Evolutionary conservation across 2,797 vertebrate species (phyloP).

Genomic region (Acanthornis magna): DNA sequence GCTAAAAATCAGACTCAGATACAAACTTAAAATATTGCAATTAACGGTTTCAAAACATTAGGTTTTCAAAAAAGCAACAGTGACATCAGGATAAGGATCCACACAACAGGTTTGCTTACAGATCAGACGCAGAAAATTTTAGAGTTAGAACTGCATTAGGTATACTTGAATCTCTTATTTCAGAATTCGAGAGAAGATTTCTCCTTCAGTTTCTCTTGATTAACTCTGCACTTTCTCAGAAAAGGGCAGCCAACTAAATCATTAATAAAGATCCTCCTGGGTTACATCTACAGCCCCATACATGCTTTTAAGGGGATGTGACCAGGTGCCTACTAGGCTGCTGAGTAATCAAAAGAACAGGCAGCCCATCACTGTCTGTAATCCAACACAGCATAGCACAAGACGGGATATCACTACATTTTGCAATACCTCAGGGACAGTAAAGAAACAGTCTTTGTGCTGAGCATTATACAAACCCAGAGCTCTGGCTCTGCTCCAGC

Average conservation of each 20-base stretch:
- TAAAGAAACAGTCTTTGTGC: neutral
- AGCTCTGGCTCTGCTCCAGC: neutral
- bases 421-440: neutral
- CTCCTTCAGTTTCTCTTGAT: neutral
- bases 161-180: neutral
- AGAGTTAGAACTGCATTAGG: neutral
- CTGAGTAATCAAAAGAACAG: neutral
- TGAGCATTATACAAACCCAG: neutral
- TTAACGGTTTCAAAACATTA: neutral
- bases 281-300: neutral
- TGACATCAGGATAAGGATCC: neutral
- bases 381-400: neutral
- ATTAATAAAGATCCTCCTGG: neutral
- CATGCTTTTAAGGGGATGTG: rapidly evolving
- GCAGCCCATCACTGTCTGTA: neutral
- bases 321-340: neutral
- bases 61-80: neutral
- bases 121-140: neutral
- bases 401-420: neutral
- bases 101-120: neutral
- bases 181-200: neutral
- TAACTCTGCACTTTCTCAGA: neutral
- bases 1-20: neutral
- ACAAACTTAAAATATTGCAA: neutral
- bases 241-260: neutral